Percentiles rank a stretch among this genome's conserved stretches.
Evolutionary conservation across 2,113 vertebrate genomes (phyloP).

Genomic region (Phalacrocorax carbo): DNA sequence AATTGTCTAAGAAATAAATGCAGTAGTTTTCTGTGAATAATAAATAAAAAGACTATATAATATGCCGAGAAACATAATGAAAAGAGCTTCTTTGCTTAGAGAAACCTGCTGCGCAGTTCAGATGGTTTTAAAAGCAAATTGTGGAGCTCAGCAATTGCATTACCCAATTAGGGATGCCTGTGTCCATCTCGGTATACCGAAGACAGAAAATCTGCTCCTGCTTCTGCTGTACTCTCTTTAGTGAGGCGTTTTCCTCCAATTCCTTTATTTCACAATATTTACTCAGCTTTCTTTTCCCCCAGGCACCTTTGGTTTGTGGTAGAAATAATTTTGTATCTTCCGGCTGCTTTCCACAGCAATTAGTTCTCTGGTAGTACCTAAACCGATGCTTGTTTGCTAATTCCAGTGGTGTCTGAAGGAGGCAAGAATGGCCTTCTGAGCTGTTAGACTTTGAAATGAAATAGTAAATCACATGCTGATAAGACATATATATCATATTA

Average conservation of each 20-base stretch:
- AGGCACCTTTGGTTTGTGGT: not conserved
- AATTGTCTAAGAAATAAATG: not conserved
- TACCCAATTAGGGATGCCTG: not conserved
- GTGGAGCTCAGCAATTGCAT: not conserved
- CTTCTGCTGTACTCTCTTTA: not conserved
- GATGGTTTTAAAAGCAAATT: not conserved
- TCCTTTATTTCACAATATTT: constrained; percentile 11
- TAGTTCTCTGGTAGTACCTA: constrained; percentile 10
- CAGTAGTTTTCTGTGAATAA: constrained; percentile 1
- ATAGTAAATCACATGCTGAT: constrained; percentile 88
- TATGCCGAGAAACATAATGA: not conserved
- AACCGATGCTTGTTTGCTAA: constrained; percentile 77
- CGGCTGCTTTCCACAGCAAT: constrained; percentile 14
- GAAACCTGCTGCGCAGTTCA: not conserved
- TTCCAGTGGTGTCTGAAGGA: constrained; percentile 79
- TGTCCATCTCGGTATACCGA: not conserved
- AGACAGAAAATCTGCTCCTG: not conserved
- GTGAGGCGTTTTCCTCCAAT: not conserved
- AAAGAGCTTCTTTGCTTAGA: not conserved
- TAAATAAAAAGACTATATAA: not conserved
- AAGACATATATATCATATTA: constrained; percentile 90
- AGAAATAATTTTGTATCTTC: not conserved
- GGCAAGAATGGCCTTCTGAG: constrained; percentile 74
- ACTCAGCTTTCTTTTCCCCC: not conserved
- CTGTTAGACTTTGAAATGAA: constrained; percentile 75